Evolutionary conservation across 2,113 vertebrate species (phyloP).

Genomic region (Ardeotis arabs): DNA sequence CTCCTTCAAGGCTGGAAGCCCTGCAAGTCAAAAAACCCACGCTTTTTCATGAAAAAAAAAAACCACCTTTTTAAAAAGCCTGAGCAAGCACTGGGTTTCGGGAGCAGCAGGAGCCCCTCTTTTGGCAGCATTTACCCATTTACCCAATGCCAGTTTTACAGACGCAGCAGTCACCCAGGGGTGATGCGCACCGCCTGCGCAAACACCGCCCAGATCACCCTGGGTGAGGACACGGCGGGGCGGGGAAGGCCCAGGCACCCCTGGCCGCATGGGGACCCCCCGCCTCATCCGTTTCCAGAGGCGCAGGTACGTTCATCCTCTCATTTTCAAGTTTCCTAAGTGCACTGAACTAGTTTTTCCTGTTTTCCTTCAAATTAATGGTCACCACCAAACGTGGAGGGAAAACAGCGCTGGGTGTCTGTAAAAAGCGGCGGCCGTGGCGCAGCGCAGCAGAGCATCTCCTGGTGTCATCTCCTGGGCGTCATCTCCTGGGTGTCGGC

Average conservation of each 20-base stretch:
- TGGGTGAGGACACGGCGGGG: accelerated
- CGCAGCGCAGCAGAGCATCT: background rate
- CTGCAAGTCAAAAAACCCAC: background rate
- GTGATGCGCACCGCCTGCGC: background rate
- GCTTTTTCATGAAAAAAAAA: background rate
- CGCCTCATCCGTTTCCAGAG: background rate
- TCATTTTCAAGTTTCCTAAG: slow-evolving; percentile 45
- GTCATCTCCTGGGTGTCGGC: accelerated
- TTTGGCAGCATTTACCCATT: background rate
- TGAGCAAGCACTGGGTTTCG: background rate
- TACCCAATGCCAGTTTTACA: background rate
- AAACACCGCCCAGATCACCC: background rate
- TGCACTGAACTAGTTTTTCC: slow-evolving; percentile 64
- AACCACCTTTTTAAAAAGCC: background rate
- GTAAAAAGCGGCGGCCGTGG: accelerated
- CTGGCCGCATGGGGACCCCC: background rate
- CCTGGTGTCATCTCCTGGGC: no score
- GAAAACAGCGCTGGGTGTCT: background rate
- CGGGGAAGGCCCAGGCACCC: background rate
- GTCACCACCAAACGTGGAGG: accelerated
- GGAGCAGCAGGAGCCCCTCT: background rate
- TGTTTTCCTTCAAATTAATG: slow-evolving; percentile 22
- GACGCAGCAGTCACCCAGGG: accelerated
- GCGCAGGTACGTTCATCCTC: background rate
- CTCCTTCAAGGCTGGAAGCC: background rate